Evolutionary conservation across 1,140 invertebrate species (phyloP), one percentile per base, ranked within the genome.

Genomic region (Diorhabda elongata): DNA sequence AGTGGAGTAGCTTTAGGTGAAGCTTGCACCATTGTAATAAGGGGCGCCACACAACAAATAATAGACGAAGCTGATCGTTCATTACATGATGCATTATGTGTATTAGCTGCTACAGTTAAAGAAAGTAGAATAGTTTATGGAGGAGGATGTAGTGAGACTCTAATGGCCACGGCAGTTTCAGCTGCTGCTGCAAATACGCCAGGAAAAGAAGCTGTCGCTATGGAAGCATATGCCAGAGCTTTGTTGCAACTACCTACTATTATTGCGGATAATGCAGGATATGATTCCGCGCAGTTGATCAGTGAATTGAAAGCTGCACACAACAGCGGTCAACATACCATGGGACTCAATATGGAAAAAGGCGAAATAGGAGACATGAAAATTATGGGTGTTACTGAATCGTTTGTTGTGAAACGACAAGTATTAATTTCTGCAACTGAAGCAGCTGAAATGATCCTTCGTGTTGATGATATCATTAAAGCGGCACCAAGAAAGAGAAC

Each of bases 31-130:
- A 89, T 99, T 73, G 91, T 99, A 0, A 91, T 99, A 65, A 90
- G 98, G 68, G 98, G 98, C 65, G 97, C 98, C n/a, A 99, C 98
- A 3, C 92, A 98, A 80, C 98, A 99, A 84, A 99, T 99, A 77
- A 87, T 99, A 7, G 98, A 99, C 77, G 98, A 99, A 83, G 98
- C 98, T 2, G 97, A 99, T 75, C 87, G 98, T 58, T 99, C 98
- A 2, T 82, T 99, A 4, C 98, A 99, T 78, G 98, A 99, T 81
- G 98, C 98, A 3, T 86, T 99, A 0, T 99, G 98, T 82, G 98
- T 99, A 0, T 85, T 99, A 41, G 88, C 95, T 0, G 94, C 97
- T 60, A 99, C 98, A 41, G 95, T 99, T 0, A 93, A 93, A 73
- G 96, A 98, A 81, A 91, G 94, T 0, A 88, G 91, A 74, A 91